These are phyloP conservation scores for Ectemnius continuus DNA, from an alignment of 2,888 invertebrate species.

Conservation along the genomic window DNA sequence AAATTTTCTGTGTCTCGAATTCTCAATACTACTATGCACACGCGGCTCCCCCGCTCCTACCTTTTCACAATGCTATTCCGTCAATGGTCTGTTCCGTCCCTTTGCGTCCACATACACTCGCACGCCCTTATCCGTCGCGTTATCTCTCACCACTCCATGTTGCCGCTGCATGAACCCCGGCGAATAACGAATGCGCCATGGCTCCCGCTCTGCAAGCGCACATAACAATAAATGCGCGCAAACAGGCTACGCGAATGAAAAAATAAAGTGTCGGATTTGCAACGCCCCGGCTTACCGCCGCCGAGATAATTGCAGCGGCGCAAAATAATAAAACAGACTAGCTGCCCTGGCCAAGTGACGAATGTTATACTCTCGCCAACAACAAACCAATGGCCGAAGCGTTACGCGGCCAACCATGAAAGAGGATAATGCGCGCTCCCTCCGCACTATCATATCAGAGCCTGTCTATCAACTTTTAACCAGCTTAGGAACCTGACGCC, in stretches of 20 bases:
- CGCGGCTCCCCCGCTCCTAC: conserved; percentile 21
- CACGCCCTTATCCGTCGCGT: conserved; percentile 25
- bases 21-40: conserved; percentile 47
- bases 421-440: not conserved
- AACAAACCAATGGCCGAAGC: not conserved
- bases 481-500: not conserved
- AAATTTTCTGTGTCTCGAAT: conserved; percentile 63
- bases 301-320: conserved; percentile 52
- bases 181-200: too few relatives aligned
- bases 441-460: not conserved
- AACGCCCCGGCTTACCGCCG: conserved; percentile 46
- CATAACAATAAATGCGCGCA: conserved; percentile 12
- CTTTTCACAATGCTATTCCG: conserved; percentile 24
- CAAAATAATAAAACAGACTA: conserved; percentile 24
- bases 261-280: conserved; percentile 19
- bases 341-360: conserved; percentile 58
- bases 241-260: conserved; percentile 7
- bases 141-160: not conserved
- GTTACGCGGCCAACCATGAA: not conserved
- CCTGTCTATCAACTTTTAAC: not conserved
- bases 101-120: conserved; percentile 25
- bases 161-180: not conserved
- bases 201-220: not conserved
- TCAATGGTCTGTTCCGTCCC: not conserved
- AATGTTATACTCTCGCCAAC: conserved; percentile 23